Evolutionary conservation across 2,797 vertebrate genomes (phyloP), one percentile per base, ranked within the genome.

Genomic region (Poecile montanus): DNA sequence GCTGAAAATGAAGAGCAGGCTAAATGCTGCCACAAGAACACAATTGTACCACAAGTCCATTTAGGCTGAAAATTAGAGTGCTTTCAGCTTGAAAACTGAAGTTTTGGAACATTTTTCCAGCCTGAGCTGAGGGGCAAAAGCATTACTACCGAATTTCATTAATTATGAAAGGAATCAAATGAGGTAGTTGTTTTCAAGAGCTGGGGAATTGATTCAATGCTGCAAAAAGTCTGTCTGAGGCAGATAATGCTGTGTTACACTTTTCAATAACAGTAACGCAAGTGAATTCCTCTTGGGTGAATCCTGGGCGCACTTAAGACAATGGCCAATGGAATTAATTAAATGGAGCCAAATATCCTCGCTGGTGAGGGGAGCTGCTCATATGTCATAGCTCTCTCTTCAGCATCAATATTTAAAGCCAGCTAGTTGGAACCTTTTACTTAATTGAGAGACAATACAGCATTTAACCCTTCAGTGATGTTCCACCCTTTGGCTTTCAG

Each of bases 161-260:
- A 95, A 96, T 96, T 96, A 96, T 96, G 96, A 96, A 96, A 96
- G 85, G 86, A 96, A 93, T 93, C 93, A 96, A 94, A 96, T 91
- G 91, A 96, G 90, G 94, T 96, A 91, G 91, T 90, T 96, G 91
- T 96, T 94, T 94, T 96, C 91, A 94, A 95, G 91, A 86, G 66
- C 95, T 81, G 60, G 96, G 96, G 96, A 96, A 96, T 94, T 94
- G 94, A 94, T 90, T 96, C 96, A 94, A 90, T 94, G 90, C 88
- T 95, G 90, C 88, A 70, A 95, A 96, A 96, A 96, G 93, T 96
- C 95, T 95, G 96, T 96, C 94, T 94, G 94, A 96, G 91, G 90
- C 91, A 96, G 96, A 96, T 96, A 96, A 96, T 96, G 95, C 88
- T 47, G 67, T 84, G 95, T 93, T 96, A 95, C 91, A 95, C 92